Base-by-base conservation (phyloP, 2,888 invertebrate species). In the Slavum lentiscoides region DNA sequence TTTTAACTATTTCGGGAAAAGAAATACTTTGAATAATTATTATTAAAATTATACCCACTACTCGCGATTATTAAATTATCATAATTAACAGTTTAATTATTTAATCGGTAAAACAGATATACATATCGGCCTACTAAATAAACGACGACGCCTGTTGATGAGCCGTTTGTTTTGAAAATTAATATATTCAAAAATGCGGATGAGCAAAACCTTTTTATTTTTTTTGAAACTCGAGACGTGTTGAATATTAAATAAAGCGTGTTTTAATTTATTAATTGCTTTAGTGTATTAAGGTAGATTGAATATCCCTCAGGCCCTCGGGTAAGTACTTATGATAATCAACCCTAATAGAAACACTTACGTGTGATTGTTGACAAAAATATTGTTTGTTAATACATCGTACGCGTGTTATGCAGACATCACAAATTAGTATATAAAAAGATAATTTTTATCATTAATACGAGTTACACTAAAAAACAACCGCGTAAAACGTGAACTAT, bases 131-230 rank as follows among this genome's bases (percentile, higher is more conserved):
- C n/a, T 53, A 39, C 8, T 30, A 74, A 74, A 55, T 66, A 53
- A 64, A 53, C 30, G 30, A 53, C 30, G 30, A 30, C 74, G 53
- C 37, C 21, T 55, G 74, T 64, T 53, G 49, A 49, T 49, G 53
- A 53, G 30, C n/a, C n/a, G 77, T 77, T 69, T 77, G 68, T 62
- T 70, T 69, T 62, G 69, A 55, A 77, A 67, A 62, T 49, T 15
- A 77, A 77, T 76, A 77, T 76, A 76, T 76, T 76, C 21, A 30
- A 49, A 68, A 30, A 76, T 69, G 69, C 62, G 62, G 53, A 77
- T 62, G 68, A 59, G 49, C n/a, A 43, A 61, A 61, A 69, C 49
- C 49, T 49, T 49, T 49, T 49, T 49, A 13, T 49, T 49, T 49
- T 49, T 11, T 49, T 49, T 49, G 77, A 49, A 77, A 70, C 53